These are phyloP conservation scores for Micronycteris hirsuta DNA, from an alignment of 2,113 vertebrate species.

Conservation along the genomic window DNA sequence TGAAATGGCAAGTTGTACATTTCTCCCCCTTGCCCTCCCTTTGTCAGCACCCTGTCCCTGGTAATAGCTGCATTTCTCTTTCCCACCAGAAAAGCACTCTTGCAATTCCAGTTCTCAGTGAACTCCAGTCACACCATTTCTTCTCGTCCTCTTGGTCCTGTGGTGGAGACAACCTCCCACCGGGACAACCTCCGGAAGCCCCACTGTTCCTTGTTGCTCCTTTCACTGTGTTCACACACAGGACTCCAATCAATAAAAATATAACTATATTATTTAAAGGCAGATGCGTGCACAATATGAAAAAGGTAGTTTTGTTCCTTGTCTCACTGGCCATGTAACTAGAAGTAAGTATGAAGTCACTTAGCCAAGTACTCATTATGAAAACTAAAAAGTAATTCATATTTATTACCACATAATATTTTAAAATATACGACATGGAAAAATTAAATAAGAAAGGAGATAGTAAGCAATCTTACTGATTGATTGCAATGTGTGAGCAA, in stretches of 20 bases:
- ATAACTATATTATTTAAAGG: neutral
- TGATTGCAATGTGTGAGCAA: neutral
- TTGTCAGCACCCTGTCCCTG: too few relatives aligned
- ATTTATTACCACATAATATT: neutral
- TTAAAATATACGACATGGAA: neutral
- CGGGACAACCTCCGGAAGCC: neutral
- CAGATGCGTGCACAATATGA: neutral
- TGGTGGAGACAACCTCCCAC: neutral
- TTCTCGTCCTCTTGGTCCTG: neutral
- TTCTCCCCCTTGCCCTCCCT: neutral
- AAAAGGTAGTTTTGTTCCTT: neutral
- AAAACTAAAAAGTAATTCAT: neutral
- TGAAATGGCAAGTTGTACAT: neutral
- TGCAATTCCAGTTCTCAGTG: neutral
- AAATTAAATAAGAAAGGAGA: neutral
- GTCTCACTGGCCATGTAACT: neutral
- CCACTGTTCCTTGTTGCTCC: neutral
- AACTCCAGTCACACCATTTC: neutral
- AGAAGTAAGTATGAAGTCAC: neutral
- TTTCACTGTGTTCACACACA: neutral
- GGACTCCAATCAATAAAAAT: neutral
- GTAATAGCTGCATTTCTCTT: neutral
- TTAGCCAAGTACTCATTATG: neutral
- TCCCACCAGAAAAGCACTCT: neutral
- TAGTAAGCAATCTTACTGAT: neutral